Base-by-base conservation (phyloP, 2,888 invertebrate genomes). In the Ennomos erosarius region DNA sequence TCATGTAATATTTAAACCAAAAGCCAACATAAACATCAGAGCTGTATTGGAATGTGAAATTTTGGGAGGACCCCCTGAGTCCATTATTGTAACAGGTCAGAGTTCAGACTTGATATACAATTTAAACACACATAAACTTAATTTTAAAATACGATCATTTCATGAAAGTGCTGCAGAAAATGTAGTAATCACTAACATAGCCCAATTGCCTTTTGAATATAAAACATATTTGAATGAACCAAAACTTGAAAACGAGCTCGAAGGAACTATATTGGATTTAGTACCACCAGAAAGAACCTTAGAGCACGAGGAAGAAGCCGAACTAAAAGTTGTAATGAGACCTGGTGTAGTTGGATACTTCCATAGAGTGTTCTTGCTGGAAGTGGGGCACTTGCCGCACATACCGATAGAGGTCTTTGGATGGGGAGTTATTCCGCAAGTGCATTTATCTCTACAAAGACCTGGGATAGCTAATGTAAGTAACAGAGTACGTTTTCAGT, bases 351-450 rank as follows among this genome's bases (percentile, higher is more conserved):
- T 93, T 9, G 94, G 94, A 35, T 87, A 88, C 70, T 94, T 94
- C 70, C 76, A 86, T 8, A 88, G 91, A 69, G 74, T 73, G 44
- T 89, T 90, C 74, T 68, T 85, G 58, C 82, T 93, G 64, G 86
- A 94, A 92, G 85, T 95, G 39, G 94, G 91, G 1, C 92, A 93
- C 75, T 76, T 93, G 39, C 89, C 93, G 44, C 88, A 93, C n/a
- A 76, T 93, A 45, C 78, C 83, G 0, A 89, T 95, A 44, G 87
- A 87, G 59, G 89, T 94, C 4, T 87, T 82, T 65, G 95, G 95
- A 36, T 93, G 92, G 81, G 94, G 93, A 10, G 93, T 93, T 2
- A 88, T 94, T 59, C 93, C 94, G 3, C 95, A 95, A 86, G 77
- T 94, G 35, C 93, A 93, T 73, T 74, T 94, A 33, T 81, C 82